These are phyloP conservation scores for Ditylenchus weischeri DNA, from an alignment of 2,888 invertebrate species.

Conservation along the genomic window DNA sequence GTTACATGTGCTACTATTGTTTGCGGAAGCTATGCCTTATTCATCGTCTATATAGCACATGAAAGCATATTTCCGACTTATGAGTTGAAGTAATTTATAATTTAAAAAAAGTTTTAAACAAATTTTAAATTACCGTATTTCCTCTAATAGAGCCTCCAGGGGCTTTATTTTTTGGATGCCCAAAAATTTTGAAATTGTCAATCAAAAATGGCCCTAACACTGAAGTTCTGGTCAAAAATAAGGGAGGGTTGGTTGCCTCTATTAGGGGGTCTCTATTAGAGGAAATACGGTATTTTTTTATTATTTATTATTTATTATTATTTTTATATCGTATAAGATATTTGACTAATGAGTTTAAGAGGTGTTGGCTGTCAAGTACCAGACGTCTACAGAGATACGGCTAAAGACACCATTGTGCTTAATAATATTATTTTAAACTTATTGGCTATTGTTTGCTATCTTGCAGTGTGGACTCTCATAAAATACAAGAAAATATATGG, in stretches of 20 bases:
- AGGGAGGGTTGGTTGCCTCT: too few species aligned
- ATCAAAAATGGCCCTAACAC: too few species aligned
- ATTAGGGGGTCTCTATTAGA: background rate
- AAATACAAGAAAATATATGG: background rate
- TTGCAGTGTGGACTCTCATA: slow-evolving; percentile 1
- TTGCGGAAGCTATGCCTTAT: background rate
- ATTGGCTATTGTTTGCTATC: background rate
- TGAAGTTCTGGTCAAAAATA: too few species aligned
- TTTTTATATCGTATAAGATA: too few species aligned
- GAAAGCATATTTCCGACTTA: background rate
- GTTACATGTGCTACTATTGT: background rate
- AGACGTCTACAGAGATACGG: background rate
- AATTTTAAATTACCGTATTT: background rate
- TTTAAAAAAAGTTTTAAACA: background rate
- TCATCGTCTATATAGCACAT: background rate
- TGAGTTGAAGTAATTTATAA: background rate
- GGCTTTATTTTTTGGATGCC: too few species aligned
- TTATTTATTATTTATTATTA: too few species aligned
- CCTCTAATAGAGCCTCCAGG: too few species aligned
- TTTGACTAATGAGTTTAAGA: background rate
- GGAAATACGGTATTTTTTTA: too few species aligned
- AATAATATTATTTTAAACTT: slow-evolving; percentile 4
- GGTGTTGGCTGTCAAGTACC: slow-evolving; percentile 1
- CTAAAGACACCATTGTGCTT: background rate
- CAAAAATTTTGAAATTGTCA: too few species aligned